Base-by-base conservation (phyloP, 2,888 invertebrate genomes). In the Andrena marginata region DNA sequence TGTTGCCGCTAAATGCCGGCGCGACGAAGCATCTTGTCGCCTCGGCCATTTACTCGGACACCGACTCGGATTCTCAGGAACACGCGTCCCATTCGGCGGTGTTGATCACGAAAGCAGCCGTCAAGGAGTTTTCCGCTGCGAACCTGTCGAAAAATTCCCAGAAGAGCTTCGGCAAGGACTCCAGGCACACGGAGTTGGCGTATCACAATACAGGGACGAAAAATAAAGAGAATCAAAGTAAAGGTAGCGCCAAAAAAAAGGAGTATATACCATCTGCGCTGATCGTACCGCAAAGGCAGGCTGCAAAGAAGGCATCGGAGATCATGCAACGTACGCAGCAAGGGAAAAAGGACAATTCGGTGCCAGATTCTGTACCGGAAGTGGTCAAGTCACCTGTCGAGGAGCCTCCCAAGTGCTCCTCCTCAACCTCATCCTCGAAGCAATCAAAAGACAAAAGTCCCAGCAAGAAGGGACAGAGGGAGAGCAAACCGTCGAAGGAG, bases 261-360 rank as follows among this genome's bases (percentile, higher is more conserved):
- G 95, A 96, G 77, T 95, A 96, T 89, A 92, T 94, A 84, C 96
- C 97, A n/a, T 96, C 97, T 1, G 97, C 98, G 94, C 95, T 98
- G 70, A 98, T 98, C 85, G 98, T 98, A 59, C 98, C 98, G 1
- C 98, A 98, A 92, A 95, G 98, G 71, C 97, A 98, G 94, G 98
- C 98, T 35, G 98, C 98, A 33, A 98, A 98, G 93, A 98, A 98
- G 92, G 98, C 98, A 0, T 97, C 97, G 0, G 98, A 98, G 94
- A 98, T 97, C 91, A 96, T 98, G 96, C 96, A 95, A 60, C 92
- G 94, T 31, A 94, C 94, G 35, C 95, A 80, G 54, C 80, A 95
- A 96, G 81, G 82, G 48, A 92, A 92, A 60, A 92, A 92, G 63
- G 92, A 91, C 6, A 77, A 79, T 26, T 49, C 84, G 1, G 70